Conservation (phyloP, 2,797 vertebrate species). For the Ptychadena robeensis region DNA sequence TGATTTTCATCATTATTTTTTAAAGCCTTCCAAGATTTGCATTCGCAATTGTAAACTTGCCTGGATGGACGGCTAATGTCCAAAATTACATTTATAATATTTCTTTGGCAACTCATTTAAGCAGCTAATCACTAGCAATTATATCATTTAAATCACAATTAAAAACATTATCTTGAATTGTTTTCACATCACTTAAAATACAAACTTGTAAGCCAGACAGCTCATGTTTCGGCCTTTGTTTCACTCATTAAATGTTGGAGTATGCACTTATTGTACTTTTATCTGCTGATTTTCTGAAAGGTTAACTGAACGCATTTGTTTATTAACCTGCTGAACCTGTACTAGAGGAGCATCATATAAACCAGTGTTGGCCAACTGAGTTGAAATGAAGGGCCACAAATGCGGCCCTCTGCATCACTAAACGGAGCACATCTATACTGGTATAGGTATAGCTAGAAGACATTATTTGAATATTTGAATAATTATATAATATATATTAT, state of each 20-base stretch:
- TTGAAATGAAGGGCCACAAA: no score
- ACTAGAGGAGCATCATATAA: neutral
- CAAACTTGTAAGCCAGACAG: conserved; percentile 2
- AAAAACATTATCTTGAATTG: conserved; percentile 36
- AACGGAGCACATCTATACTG: no score
- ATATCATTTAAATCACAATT: conserved; percentile 47
- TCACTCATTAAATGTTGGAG: neutral
- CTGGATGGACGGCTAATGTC: conserved; percentile 36
- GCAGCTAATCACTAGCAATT: conserved; percentile 53
- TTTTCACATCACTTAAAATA: conserved; percentile 24
- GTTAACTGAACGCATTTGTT: neutral
- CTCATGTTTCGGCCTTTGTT: conserved; percentile 4
- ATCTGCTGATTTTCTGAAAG: neutral
- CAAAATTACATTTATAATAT: conserved; percentile 49
- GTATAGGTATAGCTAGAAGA: no score
- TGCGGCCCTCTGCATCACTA: no score
- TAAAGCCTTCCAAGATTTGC: conserved; percentile 41
- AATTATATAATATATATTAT: no score
- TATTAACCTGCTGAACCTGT: neutral
- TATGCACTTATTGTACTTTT: neutral
- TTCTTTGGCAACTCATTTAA: conserved; percentile 47
- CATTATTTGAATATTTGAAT: no score
- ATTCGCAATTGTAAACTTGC: conserved; percentile 42
- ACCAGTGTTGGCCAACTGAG: no score
- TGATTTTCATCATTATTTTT: conserved; percentile 47